phyloP scores from a whole-genome alignment of 2,797 vertebrate species.

The Toxotes lorentzi region DNA sequence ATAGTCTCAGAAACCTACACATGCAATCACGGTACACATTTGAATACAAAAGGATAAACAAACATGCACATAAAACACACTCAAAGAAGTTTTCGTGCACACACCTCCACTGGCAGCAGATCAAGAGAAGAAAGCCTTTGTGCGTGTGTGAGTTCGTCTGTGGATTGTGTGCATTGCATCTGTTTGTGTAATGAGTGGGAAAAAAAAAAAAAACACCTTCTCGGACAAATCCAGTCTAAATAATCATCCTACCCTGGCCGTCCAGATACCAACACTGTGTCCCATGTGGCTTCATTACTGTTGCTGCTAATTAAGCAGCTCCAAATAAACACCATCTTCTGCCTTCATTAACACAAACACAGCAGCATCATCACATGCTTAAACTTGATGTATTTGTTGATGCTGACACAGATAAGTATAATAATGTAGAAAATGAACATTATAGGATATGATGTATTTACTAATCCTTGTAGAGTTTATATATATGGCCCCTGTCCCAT shows the following conservation, averaged over 20 bases:
- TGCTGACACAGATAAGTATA: constrained; percentile 53
- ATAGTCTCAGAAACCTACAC: constrained; percentile 12
- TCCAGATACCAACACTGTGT: constrained; percentile 80
- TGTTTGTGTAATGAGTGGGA: constrained; percentile 19
- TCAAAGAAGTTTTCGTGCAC: constrained; percentile 32
- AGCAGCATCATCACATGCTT: constrained; percentile 73
- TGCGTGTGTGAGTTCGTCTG: constrained; percentile 1
- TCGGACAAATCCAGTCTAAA: constrained; percentile 80
- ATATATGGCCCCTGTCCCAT: neutral
- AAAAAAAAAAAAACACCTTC: constrained; percentile 67
- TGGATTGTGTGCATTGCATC: neutral
- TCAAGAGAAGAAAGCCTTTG: constrained; percentile 53
- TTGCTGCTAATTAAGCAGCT: constrained; percentile 84
- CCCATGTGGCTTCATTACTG: constrained; percentile 85
- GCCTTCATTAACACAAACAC: constrained; percentile 81
- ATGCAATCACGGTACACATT: constrained; percentile 32
- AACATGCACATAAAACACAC: constrained; percentile 29
- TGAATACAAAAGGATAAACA: constrained; percentile 55
- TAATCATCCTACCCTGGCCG: constrained; percentile 79
- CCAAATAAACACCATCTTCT: constrained; percentile 82
- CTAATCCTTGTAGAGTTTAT: constrained; percentile 11
- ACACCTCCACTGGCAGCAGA: constrained; percentile 66
- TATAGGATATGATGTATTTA: constrained; percentile 13
- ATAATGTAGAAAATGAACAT: constrained; percentile 30
- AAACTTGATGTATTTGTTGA: constrained; percentile 67